Conservation (phyloP, 2,113 vertebrate species). For the Chlorodrepanis virens region DNA sequence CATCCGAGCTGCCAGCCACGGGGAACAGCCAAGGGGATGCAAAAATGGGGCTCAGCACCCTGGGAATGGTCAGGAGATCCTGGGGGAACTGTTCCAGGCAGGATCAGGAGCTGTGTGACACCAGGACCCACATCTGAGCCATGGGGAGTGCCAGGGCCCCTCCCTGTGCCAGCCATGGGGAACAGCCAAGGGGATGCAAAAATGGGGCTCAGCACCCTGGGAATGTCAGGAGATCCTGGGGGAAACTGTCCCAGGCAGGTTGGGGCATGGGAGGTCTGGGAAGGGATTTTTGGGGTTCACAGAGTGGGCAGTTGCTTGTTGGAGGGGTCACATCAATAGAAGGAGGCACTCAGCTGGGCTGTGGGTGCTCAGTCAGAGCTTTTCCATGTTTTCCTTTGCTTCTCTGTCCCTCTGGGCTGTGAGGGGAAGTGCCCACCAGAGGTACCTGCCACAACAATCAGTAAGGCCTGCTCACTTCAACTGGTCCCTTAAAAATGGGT, state of each 20-base stretch:
- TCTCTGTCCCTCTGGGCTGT: not conserved
- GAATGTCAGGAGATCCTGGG: not conserved
- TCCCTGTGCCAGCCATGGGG: too few relatives aligned
- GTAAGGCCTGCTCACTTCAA: not conserved
- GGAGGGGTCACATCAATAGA: not conserved
- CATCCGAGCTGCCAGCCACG: too few relatives aligned
- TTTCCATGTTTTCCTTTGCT: not conserved
- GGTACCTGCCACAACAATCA: not conserved
- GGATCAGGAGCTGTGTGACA: constrained; percentile 52
- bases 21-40: not conserved
- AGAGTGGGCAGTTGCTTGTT: not conserved
- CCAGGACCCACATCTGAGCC: constrained; percentile 89
- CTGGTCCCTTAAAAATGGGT: not conserved
- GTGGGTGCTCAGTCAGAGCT: not conserved
- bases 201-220: rapidly evolving
- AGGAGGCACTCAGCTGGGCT: not conserved
- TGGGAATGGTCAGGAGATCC: not conserved
- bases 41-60: rapidly evolving
- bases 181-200: not conserved
- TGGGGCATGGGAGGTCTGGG: not conserved
- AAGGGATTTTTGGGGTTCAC: not conserved
- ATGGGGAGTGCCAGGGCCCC: constrained; percentile 76
- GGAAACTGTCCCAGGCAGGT: too few relatives aligned
- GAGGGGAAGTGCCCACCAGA: not conserved
- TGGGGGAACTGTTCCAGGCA: too few relatives aligned